A percentile compares a stretch with the other conserved stretches of the same genome.
phyloP scores from a whole-genome alignment of 64 coral and sea anemone genomes.

The Dendrophyllia cribrosa region DNA sequence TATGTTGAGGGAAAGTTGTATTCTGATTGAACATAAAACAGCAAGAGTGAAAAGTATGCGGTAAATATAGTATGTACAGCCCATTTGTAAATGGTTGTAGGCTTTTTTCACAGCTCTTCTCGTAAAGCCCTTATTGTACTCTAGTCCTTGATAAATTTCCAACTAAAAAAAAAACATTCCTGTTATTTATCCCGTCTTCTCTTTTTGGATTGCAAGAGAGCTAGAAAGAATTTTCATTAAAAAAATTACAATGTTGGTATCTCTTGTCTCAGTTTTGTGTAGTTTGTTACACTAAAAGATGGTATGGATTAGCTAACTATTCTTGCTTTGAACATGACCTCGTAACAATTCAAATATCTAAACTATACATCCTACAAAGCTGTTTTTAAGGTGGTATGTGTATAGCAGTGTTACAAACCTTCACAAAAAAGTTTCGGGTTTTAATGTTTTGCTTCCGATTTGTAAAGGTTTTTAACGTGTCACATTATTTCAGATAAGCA shows the following conservation, averaged over 20 bases:
- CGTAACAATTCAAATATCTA: no score
- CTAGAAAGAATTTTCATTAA: constrained; percentile 58
- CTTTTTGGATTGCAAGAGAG: constrained; percentile 23
- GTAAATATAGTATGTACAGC: constrained; percentile 48
- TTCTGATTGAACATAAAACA: not conserved
- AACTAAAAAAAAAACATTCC: constrained; percentile 7
- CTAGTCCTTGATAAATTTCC: not conserved
- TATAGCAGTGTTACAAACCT: no score
- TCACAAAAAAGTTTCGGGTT: no score
- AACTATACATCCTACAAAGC: no score
- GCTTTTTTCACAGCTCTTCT: constrained; percentile 7
- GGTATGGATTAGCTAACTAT: no score
- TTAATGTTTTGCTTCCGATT: no score
- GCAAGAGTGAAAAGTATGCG: not conserved
- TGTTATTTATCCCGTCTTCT: constrained; percentile 36
- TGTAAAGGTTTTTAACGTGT: no score
- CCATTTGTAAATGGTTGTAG: not conserved
- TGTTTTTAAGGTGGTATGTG: no score
- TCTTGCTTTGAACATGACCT: no score
- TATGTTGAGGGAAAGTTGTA: not conserved
- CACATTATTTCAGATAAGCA: no score
- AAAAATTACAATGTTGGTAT: not conserved
- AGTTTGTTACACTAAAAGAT: no score
- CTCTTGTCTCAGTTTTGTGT: no score
- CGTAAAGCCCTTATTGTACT: constrained; percentile 6